Conservation (phyloP, 2,888 invertebrate species). For the Gasteruption jaculator region DNA sequence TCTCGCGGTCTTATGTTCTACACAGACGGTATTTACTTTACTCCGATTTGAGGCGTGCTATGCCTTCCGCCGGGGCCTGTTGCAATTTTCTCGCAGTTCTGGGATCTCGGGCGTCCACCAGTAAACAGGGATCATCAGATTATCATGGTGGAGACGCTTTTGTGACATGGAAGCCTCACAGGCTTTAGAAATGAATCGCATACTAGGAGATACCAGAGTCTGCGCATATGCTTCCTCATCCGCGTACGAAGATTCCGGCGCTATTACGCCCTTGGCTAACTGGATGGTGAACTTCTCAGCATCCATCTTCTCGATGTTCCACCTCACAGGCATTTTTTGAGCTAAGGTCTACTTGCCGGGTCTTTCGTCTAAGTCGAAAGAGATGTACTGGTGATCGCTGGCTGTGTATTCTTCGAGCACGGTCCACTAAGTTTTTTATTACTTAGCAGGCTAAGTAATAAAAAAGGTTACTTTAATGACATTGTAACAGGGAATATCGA, state of each 20-base stretch:
- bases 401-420: background rate
- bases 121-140: background rate
- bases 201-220: background rate
- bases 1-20: background rate
- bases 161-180: background rate
- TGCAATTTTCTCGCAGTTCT: background rate
- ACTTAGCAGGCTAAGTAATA: too few relatives aligned
- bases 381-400: conserved; percentile 2
- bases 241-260: background rate
- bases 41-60: background rate
- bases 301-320: background rate
- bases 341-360: background rate
- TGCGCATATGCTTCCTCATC: background rate
- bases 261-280: background rate
- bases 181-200: background rate
- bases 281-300: background rate
- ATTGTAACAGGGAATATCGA: too few relatives aligned
- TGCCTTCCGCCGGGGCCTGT: background rate
- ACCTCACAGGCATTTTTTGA: background rate
- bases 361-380: background rate
- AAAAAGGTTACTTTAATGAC: too few relatives aligned
- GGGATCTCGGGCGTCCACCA: conserved; percentile 5
- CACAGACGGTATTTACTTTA: background rate
- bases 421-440: too few relatives aligned
- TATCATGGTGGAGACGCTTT: background rate